A percentile compares a stretch with the other conserved stretches of the same genome.
Evolutionary conservation across 2,797 vertebrate species (phyloP).

Genomic region (Cottoperca gobio): DNA sequence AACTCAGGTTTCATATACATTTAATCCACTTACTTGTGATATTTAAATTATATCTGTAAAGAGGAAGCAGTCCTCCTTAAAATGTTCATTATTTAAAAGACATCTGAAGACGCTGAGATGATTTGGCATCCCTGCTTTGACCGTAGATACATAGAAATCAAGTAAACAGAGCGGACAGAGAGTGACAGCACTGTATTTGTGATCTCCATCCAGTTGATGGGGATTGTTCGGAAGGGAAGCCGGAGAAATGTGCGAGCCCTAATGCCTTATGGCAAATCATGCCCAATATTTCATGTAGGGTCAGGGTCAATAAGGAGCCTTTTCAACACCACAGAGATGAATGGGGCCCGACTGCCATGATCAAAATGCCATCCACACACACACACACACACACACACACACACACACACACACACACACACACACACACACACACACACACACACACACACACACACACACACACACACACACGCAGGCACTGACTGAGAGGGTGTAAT

Average conservation of each 20-base stretch:
- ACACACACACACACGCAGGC: conserved; percentile 23
- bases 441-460: conserved; percentile 31
- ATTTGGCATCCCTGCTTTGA: conserved; percentile 54
- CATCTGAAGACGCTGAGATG: conserved; percentile 42
- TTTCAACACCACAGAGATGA: conserved; percentile 80
- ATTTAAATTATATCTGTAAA: background rate
- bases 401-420: conserved; percentile 26
- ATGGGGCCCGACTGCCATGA: conserved; percentile 72
- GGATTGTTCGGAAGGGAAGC: conserved; percentile 51
- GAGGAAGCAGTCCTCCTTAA: background rate
- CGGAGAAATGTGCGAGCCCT: conserved; percentile 70
- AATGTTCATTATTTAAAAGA: conserved; percentile 37
- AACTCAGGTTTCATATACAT: background rate
- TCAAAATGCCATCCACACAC: conserved; percentile 63
- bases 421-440: conserved; percentile 21
- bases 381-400: conserved; percentile 29
- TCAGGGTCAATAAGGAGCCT: conserved; percentile 82
- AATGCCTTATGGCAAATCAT: conserved; percentile 81
- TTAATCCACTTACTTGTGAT: background rate
- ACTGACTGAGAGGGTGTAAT: conserved; percentile 41
- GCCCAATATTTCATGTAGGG: conserved; percentile 83
- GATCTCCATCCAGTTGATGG: conserved; percentile 63
- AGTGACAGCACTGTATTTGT: conserved; percentile 71
- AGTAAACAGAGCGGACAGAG: conserved; percentile 65
- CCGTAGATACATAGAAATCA: conserved; percentile 60